phyloP scores from a whole-genome alignment of 2,113 vertebrate species.

The Neofelis nebulosa region DNA sequence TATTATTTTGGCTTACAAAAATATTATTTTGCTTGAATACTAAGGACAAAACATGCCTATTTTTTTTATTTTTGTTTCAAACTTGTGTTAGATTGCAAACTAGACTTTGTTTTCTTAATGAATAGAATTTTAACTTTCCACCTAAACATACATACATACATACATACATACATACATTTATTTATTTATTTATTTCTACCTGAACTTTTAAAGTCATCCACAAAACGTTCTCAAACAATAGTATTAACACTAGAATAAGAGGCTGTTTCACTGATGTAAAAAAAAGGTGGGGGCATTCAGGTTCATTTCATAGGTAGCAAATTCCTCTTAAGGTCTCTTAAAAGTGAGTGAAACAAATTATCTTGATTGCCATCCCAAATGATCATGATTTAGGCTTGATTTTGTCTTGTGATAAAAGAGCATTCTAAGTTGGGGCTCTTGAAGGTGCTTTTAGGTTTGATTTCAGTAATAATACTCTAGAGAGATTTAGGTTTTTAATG shows the following conservation, averaged over 20 bases:
- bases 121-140: constrained; percentile 21
- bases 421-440: neutral
- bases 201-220: neutral
- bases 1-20: neutral
- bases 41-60: neutral
- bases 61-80: constrained; percentile 46
- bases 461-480: neutral
- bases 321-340: constrained; percentile 20
- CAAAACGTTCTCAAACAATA: neutral
- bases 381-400: neutral
- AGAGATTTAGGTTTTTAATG: neutral
- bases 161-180: no score
- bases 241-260: neutral
- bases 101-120: constrained; percentile 3
- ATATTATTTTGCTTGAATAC: constrained; percentile 34
- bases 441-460: neutral
- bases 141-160: neutral
- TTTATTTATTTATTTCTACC: neutral
- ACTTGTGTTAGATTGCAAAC: neutral
- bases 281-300: neutral
- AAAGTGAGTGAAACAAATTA: constrained; percentile 27
- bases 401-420: neutral
- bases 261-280: neutral
- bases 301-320: neutral
- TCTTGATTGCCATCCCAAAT: neutral